A percentile compares a stretch with the other conserved stretches of the same genome.
Conservation (phyloP, 1,140 invertebrate species). For the Cydia strobilella region DNA sequence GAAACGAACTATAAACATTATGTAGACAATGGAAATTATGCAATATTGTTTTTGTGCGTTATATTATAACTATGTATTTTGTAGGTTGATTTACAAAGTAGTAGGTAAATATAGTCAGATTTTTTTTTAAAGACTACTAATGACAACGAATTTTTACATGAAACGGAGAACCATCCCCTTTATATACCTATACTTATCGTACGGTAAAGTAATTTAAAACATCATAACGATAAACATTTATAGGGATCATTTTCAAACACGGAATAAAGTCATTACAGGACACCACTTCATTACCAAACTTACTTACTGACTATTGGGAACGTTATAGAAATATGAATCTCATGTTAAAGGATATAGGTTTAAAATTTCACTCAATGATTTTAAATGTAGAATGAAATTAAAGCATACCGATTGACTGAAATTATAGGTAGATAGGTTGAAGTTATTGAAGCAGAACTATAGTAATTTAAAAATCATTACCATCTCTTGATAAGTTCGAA, state of each 20-base stretch:
- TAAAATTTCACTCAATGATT: neutral
- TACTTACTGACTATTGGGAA: neutral
- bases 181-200: neutral
- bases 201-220: neutral
- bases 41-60: neutral
- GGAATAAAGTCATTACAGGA: conserved; percentile 49
- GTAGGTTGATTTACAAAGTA: no score
- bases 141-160: no score
- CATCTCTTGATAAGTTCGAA: neutral
- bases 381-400: neutral
- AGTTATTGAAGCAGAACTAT: neutral
- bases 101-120: no score
- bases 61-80: neutral
- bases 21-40: neutral
- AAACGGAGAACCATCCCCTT: no score
- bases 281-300: conserved; percentile 30
- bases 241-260: conserved; percentile 38
- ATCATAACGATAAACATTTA: neutral
- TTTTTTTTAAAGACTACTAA: no score
- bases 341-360: neutral
- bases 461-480: conserved; percentile 29
- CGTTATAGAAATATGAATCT: neutral
- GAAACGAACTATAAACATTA: conserved; percentile 10
- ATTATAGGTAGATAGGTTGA: conserved; percentile 1
- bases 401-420: conserved; percentile 4